phyloP scores from a whole-genome alignment of 2,113 vertebrate genomes.

The Pelecanoides urinatrix region DNA sequence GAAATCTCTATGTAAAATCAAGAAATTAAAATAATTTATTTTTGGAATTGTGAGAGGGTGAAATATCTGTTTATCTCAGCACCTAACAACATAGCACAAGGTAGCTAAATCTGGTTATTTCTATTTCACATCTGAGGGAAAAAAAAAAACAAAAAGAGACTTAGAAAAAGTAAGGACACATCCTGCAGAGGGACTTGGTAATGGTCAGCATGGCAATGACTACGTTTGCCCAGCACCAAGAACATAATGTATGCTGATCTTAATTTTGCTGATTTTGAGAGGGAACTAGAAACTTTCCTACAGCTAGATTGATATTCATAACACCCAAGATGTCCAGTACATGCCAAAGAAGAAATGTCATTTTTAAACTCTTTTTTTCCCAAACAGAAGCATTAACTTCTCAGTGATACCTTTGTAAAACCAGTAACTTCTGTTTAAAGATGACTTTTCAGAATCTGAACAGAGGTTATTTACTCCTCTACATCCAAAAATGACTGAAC shows the following conservation, averaged over 20 bases:
- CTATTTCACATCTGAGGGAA: neutral
- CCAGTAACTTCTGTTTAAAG: neutral
- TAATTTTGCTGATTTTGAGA: neutral
- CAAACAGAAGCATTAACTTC: neutral
- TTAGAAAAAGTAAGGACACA: neutral
- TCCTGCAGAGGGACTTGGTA: neutral
- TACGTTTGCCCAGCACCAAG: neutral
- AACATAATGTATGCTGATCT: neutral
- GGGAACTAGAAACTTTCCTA: neutral
- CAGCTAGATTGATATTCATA: neutral
- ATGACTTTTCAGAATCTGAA: neutral
- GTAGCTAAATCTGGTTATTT: neutral
- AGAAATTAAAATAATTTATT: neutral
- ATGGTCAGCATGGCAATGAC: neutral
- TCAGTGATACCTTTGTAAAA: neutral
- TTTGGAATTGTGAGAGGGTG: neutral
- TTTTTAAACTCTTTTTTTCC: neutral
- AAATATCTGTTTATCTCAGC: neutral
- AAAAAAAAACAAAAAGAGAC: rapidly evolving
- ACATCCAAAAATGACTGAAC: neutral
- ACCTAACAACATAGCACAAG: neutral
- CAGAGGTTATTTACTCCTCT: neutral
- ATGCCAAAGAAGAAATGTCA: neutral
- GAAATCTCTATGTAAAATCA: neutral
- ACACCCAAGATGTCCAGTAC: neutral